Conservation (phyloP, 2,888 invertebrate species). For the Plagiodera versicolora region DNA sequence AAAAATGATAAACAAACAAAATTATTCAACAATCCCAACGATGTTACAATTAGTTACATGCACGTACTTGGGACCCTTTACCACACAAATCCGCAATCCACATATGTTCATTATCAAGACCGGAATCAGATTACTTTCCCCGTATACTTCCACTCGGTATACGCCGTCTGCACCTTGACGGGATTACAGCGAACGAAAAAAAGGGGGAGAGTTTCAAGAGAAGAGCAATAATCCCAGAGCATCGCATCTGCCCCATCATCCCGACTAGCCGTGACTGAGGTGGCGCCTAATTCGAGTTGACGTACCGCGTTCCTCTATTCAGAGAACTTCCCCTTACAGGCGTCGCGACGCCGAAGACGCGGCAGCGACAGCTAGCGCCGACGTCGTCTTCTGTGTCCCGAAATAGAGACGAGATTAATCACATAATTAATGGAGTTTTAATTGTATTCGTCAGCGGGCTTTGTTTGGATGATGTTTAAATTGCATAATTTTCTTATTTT, state of each 20-base stretch:
- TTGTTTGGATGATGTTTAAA: too few species aligned
- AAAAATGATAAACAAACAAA: too few species aligned
- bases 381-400: conserved; percentile 13
- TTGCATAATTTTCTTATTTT: too few species aligned
- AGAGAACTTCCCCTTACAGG: neutral
- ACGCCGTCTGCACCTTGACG: conserved; percentile 9
- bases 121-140: neutral
- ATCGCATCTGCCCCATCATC: neutral
- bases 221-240: neutral
- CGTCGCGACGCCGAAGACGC: conserved; percentile 27
- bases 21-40: too few species aligned
- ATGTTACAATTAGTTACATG: too few species aligned
- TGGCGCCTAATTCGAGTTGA: conserved; percentile 60
- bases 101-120: too few species aligned
- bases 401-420: conserved; percentile 33
- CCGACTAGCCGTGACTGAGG: conserved; percentile 52
- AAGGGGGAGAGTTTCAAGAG: conserved; percentile 7
- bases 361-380: conserved; percentile 10
- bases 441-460: conserved; percentile 21
- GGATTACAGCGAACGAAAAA: conserved; percentile 14
- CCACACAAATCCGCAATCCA: too few species aligned
- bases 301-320: conserved; percentile 55
- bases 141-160: neutral
- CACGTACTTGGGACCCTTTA: too few species aligned
- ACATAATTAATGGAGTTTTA: conserved; percentile 35